Evolutionary conservation across 2,888 invertebrate genomes (phyloP), one percentile per base, ranked within the genome.

Genomic region (Branchinecta sandiegonensis): DNA sequence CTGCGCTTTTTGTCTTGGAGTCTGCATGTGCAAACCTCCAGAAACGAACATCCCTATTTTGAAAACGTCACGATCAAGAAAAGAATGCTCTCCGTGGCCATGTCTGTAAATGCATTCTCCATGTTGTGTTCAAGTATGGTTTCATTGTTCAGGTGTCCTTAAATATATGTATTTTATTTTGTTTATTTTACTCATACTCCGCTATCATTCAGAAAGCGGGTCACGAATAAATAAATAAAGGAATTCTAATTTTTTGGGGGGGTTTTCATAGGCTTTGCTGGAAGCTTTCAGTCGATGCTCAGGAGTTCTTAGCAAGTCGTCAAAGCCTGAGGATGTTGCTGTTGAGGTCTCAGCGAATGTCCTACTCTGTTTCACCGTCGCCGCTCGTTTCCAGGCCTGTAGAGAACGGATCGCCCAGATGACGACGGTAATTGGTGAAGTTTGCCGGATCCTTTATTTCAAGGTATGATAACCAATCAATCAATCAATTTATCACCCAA

Each of bases 271-370:
- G 81, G 79, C 79, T 46, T 80, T 97, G 37, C 83, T 94, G 74
- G 90, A 90, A 73, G 95, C 97, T 0, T 90, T 95, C 77, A 86
- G 91, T 1, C 85, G 99, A 71, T 99, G 99, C 80, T 94, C 94
- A 67, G 88, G 90, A 46, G 92, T 97, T 37, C 80, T 99, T 71
- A 88, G 86, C 70, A 84, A 83, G 70, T 88, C 89, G 46, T 88
- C 89, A 23, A 85, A 85, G 76, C 82, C 86, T 1, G 82, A 81
- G 17, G 93, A 94, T 75, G 81, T 92, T 69, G 85, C 89, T 69
- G 94, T 94, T 63, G 87, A 88, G 81, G 94, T 96, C 73, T 96
- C 96, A 77, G 88, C 84, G 46, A 89, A 96, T 80, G 86, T 93
- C 72, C 89, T 93, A 17, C 85, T 86, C 70, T 96, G 95, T 79